These are phyloP conservation scores for Scopus umbretta DNA, from an alignment of 2,113 vertebrate species.

Conservation along the genomic window DNA sequence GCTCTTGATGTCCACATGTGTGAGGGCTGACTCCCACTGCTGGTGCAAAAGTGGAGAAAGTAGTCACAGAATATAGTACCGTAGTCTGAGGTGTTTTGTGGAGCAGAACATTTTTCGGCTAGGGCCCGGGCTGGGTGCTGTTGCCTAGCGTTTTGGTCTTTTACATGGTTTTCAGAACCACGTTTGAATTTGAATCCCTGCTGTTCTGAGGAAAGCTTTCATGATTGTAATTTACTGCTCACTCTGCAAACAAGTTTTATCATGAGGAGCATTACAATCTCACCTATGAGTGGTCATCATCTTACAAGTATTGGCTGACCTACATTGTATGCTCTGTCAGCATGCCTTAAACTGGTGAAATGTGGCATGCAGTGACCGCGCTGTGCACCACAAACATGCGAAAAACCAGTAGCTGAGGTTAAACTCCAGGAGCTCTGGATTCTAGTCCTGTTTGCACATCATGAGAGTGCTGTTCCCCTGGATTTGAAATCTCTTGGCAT, in stretches of 20 bases:
- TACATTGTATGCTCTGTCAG: fast-evolving
- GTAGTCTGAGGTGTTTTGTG: not conserved
- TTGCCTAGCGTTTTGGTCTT: not conserved
- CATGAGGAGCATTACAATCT: not conserved
- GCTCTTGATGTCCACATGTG: not conserved
- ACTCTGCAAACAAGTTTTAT: not conserved
- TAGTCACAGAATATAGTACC: not conserved
- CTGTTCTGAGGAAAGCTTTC: not conserved
- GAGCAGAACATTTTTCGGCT: not conserved
- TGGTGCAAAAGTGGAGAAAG: not conserved
- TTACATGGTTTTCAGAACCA: not conserved
- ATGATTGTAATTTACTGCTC: not conserved
- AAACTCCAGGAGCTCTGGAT: not conserved
- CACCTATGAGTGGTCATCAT: fast-evolving
- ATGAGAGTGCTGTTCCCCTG: not conserved
- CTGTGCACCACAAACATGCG: fast-evolving
- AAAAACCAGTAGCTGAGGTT: not conserved
- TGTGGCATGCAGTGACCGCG: fast-evolving
- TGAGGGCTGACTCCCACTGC: not conserved
- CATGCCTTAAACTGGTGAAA: not conserved
- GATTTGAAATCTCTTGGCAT: not conserved
- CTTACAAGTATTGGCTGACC: not conserved
- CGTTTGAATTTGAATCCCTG: not conserved
- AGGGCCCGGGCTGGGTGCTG: not conserved
- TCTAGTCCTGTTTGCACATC: not conserved